Evolutionary conservation across 2,113 vertebrate genomes (phyloP), one percentile per base, ranked within the genome.

Genomic region (Tetrao urogallus): DNA sequence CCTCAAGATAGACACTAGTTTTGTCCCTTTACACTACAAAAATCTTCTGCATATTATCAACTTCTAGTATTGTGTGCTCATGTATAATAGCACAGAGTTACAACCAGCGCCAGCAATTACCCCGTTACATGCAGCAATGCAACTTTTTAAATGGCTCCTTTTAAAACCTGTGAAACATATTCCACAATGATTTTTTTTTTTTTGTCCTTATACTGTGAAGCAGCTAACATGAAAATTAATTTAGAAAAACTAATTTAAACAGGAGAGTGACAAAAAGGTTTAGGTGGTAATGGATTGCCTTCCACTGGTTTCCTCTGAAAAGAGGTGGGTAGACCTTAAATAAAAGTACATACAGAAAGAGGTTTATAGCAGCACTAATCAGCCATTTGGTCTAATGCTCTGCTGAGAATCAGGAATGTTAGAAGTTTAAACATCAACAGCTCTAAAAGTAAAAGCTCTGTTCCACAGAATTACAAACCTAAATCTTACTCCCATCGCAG

Each of bases 161-260:
- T 43, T 65, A 45, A 78, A 70, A 63, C 40, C 48, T 78, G 40
- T 60, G 28, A 80, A 78, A 91, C 4, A 15, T 10, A 50, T n/a
- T 47, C 20, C 47, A 78, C 42, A 8, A 32, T 71, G 13, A 40
- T 54, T 52, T 54, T 52, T 70, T 54, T 52, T 54, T 52, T 70
- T 70, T 10, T 3, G 4, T 20, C 38, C 61, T 71, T 76, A 74
- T 47, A 56, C 61, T 89, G 47, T 40, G 36, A 88, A 74, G 11
- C 52, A 34, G 36, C 27, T 54, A 91, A 90, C 30, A 36, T 58
- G 32, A 95, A 91, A 95, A 93, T 73, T 66, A 89, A 78, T 70
- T 87, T 1, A 42, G 36, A 76, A 95, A 79, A 92, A 20, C 16
- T 89, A 76, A 89, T 87, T 82, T 70, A 63, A 87, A 78, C 12